Conservation (phyloP, 1,140 invertebrate genomes). For the Brachionus sp. region DNA sequence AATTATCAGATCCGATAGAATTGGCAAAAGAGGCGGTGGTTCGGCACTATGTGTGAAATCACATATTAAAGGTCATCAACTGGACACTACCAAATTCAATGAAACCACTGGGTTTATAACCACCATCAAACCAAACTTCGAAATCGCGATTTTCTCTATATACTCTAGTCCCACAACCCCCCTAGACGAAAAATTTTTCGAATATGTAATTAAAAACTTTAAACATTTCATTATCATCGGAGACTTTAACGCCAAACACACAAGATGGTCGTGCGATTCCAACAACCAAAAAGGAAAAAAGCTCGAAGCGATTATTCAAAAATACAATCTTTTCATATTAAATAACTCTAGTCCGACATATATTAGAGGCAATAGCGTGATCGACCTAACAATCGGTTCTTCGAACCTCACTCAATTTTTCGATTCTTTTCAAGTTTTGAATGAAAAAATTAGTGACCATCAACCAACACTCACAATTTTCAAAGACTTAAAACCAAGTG, state of each 20-base stretch:
- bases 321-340: not conserved
- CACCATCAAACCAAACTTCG: too few species aligned
- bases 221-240: not conserved
- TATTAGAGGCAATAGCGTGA: not conserved
- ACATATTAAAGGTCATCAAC: not conserved
- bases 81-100: not conserved
- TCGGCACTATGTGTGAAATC: not conserved
- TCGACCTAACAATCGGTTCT: not conserved
- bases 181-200: not conserved
- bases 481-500: not conserved
- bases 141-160: too few species aligned
- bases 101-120: too few species aligned
- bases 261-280: not conserved
- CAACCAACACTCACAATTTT: not conserved
- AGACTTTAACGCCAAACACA: not conserved
- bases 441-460: not conserved
- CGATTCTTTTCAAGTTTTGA: not conserved
- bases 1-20: not conserved
- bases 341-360: not conserved
- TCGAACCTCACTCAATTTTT: not conserved
- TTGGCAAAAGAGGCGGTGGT: not conserved
- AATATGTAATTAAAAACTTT: too few species aligned
- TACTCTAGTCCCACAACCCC: too few species aligned
- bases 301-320: not conserved
- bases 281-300: not conserved